Evolutionary conservation across 64 coral and sea anemone species (phyloP).

Genomic region (Cladopsammia gracilis): DNA sequence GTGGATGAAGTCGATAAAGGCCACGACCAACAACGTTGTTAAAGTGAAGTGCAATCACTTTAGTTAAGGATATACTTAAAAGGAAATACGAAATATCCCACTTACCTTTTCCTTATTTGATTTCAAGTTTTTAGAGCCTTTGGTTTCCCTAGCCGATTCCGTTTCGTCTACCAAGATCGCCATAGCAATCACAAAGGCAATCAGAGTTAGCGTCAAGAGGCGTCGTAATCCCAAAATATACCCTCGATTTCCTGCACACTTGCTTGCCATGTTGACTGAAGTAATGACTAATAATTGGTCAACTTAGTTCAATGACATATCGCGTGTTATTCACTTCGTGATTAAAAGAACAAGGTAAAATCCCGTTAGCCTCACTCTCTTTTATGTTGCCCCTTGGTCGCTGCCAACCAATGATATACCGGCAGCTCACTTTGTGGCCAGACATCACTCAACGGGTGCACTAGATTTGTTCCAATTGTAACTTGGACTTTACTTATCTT

Average conservation of each 20-base stretch:
- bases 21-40: not conserved
- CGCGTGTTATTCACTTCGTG: not conserved
- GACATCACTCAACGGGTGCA: not conserved
- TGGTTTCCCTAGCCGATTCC: conserved; percentile 21
- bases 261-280: conserved; percentile 4
- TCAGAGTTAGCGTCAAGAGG: not conserved
- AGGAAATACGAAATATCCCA: not conserved
- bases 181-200: conserved; percentile 1
- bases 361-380: not conserved
- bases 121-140: not conserved
- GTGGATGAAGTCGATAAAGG: not conserved
- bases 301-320: not conserved
- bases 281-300: not conserved
- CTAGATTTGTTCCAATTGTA: conserved; percentile 31
- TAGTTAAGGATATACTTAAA: too few relatives aligned
- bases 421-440: not conserved
- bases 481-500: conserved; percentile 12
- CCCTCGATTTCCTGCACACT: not conserved
- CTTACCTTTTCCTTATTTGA: conserved; percentile 48
- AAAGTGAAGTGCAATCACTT: not conserved
- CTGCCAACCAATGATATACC: conserved; percentile 17
- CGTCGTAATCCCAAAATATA: not conserved
- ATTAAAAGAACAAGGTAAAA: not conserved
- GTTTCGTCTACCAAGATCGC: not conserved
- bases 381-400: conserved; percentile 29